These are phyloP conservation scores for Tetramorium simillimum DNA, from an alignment of 1,140 invertebrate species.

Conservation along the genomic window DNA sequence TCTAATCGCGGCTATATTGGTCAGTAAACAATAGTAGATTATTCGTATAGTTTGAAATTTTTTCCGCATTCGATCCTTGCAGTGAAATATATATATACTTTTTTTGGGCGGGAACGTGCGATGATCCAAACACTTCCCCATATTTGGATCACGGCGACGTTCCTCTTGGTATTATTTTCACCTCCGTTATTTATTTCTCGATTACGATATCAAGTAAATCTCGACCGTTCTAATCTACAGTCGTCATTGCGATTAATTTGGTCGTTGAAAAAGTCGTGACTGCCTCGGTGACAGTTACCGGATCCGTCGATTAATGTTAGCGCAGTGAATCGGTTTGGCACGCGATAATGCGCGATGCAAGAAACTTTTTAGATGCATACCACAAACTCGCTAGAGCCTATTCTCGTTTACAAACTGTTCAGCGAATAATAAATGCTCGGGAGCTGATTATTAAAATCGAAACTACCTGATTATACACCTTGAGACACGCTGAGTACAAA, in stretches of 20 bases:
- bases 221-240: conserved; percentile 19
- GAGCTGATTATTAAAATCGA: not conserved
- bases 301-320: conserved; percentile 1
- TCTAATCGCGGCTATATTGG: conserved; percentile 17
- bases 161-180: not conserved
- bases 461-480: not conserved
- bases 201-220: conserved; percentile 17
- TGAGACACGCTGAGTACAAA: conserved; percentile 1
- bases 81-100: not conserved
- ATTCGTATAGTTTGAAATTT: not conserved
- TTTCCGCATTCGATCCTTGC: not conserved
- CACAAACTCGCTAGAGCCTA: not conserved
- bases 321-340: conserved; percentile 39
- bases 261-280: not conserved
- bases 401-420: not conserved
- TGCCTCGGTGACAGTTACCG: not conserved
- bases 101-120: conserved; percentile 4
- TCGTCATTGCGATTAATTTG: conserved; percentile 24
- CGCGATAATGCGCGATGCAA: conserved; percentile 48
- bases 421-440: not conserved
- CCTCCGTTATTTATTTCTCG: not conserved
- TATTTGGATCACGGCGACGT: conserved; percentile 69
- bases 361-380: conserved; percentile 21
- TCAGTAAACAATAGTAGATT: conserved; percentile 16
- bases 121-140: conserved; percentile 75